Evolutionary conservation across 2,888 invertebrate genomes (phyloP).

Genomic region (Heliconius aoede): DNA sequence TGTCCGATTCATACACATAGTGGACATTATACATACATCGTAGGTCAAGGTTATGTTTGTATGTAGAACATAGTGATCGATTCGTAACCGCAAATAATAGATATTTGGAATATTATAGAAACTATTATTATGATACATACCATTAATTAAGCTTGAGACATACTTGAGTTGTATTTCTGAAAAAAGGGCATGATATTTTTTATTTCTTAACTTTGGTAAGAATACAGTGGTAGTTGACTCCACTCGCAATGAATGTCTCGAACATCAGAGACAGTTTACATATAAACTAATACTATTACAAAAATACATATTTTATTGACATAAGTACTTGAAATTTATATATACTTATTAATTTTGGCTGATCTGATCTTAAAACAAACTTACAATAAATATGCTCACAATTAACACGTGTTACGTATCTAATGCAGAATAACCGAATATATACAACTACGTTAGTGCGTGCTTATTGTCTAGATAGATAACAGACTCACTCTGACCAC

Average conservation of each 20-base stretch:
- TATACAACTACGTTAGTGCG: conserved; percentile 23
- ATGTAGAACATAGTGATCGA: neutral
- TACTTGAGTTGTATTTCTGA: too few species aligned
- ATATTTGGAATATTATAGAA: neutral
- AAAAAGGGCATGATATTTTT: too few species aligned
- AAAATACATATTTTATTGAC: too few species aligned
- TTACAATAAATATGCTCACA: conserved; percentile 26
- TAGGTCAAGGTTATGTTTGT: conserved; percentile 15
- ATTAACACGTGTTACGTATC: conserved; percentile 33
- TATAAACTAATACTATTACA: too few species aligned
- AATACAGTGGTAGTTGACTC: too few species aligned
- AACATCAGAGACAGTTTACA: too few species aligned
- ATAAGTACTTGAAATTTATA: too few species aligned
- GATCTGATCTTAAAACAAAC: neutral
- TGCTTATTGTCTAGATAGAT: conserved; percentile 29
- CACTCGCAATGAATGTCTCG: too few species aligned
- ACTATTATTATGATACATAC: neutral
- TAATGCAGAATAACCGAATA: conserved; percentile 9
- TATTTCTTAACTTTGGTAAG: too few species aligned
- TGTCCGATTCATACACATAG: neutral
- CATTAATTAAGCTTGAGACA: neutral
- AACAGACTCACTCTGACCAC: conserved; percentile 27
- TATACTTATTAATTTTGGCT: conserved; percentile 2
- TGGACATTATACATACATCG: neutral
- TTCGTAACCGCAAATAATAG: conserved; percentile 7